Conservation (phyloP, 2,888 invertebrate genomes). For the Morinoia aosen region DNA sequence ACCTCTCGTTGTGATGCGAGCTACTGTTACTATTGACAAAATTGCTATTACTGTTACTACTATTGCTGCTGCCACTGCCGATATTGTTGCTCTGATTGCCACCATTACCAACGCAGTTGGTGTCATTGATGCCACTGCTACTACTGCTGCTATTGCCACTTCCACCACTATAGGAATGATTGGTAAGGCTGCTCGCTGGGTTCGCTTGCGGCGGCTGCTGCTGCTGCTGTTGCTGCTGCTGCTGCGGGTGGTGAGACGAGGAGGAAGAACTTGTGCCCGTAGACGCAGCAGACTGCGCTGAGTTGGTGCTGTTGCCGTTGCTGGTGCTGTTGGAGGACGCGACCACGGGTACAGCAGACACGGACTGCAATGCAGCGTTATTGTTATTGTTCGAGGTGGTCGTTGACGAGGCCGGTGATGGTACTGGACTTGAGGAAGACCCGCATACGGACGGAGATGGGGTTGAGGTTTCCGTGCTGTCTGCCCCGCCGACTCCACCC, state of each 20-base stretch:
- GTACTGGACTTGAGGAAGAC: constrained; percentile 79
- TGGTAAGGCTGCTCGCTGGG: constrained; percentile 41
- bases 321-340: constrained; percentile 43
- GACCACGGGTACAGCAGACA: constrained; percentile 7
- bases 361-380: neutral
- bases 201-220: neutral
- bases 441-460: constrained; percentile 67
- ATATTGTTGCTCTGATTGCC: constrained; percentile 59
- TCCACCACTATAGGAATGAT: constrained; percentile 63
- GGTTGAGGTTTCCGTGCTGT: constrained; percentile 67
- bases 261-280: constrained; percentile 50
- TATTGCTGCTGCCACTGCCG: constrained; percentile 57
- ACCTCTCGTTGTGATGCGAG: constrained; percentile 49
- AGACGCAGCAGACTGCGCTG: constrained; percentile 46
- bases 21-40: constrained; percentile 48
- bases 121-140: constrained; percentile 49
- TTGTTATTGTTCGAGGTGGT: constrained; percentile 75
- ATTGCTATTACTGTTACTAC: constrained; percentile 59
- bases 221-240: neutral
- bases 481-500: constrained; percentile 63
- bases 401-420: constrained; percentile 78
- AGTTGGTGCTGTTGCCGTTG: constrained; percentile 53
- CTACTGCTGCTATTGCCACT: constrained; percentile 56
- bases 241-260: constrained; percentile 21
- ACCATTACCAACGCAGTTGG: constrained; percentile 59